Conservation (phyloP, 2,113 vertebrate species). For the Stegastes partitus region DNA sequence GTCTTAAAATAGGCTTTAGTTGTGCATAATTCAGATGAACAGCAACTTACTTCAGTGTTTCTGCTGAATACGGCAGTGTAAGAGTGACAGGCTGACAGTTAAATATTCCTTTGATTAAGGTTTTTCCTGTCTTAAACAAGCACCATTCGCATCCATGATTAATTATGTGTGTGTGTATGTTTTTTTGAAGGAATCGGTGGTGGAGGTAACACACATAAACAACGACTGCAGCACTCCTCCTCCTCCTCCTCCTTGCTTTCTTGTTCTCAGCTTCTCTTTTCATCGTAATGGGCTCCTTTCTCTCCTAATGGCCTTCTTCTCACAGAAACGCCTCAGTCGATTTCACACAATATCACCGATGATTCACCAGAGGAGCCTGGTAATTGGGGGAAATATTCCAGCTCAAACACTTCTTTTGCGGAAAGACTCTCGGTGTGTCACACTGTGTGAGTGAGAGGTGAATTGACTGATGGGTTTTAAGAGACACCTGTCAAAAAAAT, state of each 20-base stretch:
- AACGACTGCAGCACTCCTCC: conserved; percentile 1
- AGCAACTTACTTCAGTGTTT: too few species aligned
- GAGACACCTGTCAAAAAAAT: background rate
- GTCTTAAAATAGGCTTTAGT: too few species aligned
- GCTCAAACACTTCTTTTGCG: conserved; percentile 22
- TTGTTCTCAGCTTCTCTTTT: conserved; percentile 3
- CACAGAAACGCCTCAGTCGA: conserved; percentile 57
- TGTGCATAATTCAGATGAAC: too few species aligned
- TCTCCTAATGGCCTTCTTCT: conserved; percentile 60
- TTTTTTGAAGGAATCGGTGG: background rate
- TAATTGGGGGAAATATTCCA: conserved; percentile 56
- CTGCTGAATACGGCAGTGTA: too few species aligned
- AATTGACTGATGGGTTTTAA: conserved; percentile 25
- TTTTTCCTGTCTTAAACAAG: too few species aligned
- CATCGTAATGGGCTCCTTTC: conserved; percentile 67
- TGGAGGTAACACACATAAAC: background rate
- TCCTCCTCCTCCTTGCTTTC: conserved; percentile 25
- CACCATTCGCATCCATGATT: too few species aligned
- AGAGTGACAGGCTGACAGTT: too few species aligned
- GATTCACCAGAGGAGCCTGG: conserved; percentile 54
- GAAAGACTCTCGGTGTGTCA: background rate
- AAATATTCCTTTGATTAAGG: too few species aligned
- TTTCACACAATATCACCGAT: conserved; percentile 65
- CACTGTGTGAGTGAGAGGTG: background rate
- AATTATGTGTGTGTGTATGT: conserved; percentile 1